Conservation (phyloP, 1,140 invertebrate species). For the Bombus sibiricus region DNA sequence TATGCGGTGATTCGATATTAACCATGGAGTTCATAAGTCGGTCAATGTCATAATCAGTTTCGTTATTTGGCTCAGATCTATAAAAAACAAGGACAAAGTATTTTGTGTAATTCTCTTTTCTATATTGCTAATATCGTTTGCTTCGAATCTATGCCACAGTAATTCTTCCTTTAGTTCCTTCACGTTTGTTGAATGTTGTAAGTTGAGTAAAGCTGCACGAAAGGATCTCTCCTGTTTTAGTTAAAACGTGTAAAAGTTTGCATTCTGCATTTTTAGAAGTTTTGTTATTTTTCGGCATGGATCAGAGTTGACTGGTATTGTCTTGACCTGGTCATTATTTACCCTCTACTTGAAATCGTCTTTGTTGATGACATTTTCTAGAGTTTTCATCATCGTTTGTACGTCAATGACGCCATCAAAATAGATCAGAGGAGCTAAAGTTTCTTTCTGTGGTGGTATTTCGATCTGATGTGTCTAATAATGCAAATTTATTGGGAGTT, state of each 20-base stretch:
- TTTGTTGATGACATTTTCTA: background rate
- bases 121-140: background rate
- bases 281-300: background rate
- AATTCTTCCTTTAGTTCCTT: background rate
- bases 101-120: background rate
- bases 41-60: too few relatives aligned
- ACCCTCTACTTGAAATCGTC: background rate
- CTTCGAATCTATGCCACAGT: too few relatives aligned
- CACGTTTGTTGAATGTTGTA: background rate
- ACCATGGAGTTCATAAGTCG: background rate
- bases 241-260: background rate
- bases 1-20: background rate
- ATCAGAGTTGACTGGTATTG: background rate
- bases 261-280: background rate
- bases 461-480: too few relatives aligned
- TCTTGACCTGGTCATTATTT: background rate
- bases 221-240: too few relatives aligned
- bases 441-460: too few relatives aligned
- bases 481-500: too few relatives aligned
- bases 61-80: background rate
- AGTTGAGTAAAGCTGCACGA: background rate
- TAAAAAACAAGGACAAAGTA: background rate
- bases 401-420: background rate
- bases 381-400: background rate
- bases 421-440: too few relatives aligned